Conservation (phyloP, 2,888 invertebrate species). For the Himalopsyche anomala region DNA sequence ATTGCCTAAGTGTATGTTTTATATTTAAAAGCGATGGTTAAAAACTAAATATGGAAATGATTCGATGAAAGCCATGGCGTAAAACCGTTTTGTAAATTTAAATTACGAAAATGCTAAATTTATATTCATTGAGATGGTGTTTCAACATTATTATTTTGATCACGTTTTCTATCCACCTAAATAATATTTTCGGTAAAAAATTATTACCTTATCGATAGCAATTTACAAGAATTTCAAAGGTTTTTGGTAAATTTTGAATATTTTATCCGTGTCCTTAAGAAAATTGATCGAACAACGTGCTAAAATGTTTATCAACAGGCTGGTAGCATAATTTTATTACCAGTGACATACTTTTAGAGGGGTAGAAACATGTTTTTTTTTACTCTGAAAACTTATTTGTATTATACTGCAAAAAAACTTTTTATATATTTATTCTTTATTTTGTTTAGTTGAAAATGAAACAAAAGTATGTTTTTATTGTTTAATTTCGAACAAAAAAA, state of each 20-base stretch:
- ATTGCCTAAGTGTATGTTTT: no score
- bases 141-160: slow-evolving; percentile 25
- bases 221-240: slow-evolving; percentile 33
- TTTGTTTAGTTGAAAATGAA: no score
- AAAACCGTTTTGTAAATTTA: no score
- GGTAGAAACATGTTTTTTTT: neutral
- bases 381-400: no score
- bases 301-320: slow-evolving; percentile 41
- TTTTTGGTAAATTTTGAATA: slow-evolving; percentile 32
- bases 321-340: slow-evolving; percentile 16
- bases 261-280: slow-evolving; percentile 37
- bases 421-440: no score
- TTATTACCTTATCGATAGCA: slow-evolving; percentile 39
- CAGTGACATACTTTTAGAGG: neutral
- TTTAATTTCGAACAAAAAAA: no score
- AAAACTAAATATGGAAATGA: no score
- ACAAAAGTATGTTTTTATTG: no score
- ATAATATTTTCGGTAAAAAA: slow-evolving; percentile 36
- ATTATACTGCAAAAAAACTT: no score
- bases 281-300: slow-evolving; percentile 41
- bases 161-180: slow-evolving; percentile 42
- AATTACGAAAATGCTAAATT: neutral
- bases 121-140: neutral
- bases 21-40: no score
- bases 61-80: no score